These are phyloP conservation scores for Entomobrya proxima DNA, from an alignment of 2,888 invertebrate species.

Conservation along the genomic window DNA sequence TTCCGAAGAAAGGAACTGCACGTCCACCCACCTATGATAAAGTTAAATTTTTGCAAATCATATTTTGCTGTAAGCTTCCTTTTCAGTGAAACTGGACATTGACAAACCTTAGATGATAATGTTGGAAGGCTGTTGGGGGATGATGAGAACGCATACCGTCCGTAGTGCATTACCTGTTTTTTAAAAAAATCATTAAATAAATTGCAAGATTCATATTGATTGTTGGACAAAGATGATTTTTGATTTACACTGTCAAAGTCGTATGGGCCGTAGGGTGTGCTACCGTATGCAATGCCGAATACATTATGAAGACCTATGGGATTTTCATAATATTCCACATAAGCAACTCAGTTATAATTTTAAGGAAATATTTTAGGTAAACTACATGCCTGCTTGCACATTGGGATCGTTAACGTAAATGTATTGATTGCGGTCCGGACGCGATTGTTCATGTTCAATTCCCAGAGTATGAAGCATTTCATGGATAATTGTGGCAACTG, in stretches of 20 bases:
- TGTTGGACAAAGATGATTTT: too few species aligned
- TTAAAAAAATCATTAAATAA: too few species aligned
- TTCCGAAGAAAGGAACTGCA: constrained; percentile 17
- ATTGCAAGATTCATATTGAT: too few species aligned
- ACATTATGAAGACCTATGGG: constrained; percentile 54
- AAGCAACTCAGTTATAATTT: too few species aligned
- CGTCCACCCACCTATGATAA: constrained; percentile 12
- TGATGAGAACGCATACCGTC: constrained; percentile 47
- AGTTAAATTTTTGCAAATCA: neutral
- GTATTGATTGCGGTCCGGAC: constrained; percentile 47
- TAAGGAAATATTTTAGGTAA: neutral
- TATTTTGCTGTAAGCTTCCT: neutral
- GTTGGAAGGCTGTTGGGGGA: constrained; percentile 46
- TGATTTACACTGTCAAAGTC: constrained; percentile 47
- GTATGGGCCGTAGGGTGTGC: constrained; percentile 36
- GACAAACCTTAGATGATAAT: constrained; percentile 32
- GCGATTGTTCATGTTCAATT: constrained; percentile 49
- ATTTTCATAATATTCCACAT: neutral
- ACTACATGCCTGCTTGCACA: constrained; percentile 37
- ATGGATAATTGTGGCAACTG: constrained; percentile 33
- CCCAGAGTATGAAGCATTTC: constrained; percentile 56
- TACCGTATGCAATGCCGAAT: constrained; percentile 48
- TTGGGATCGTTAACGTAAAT: constrained; percentile 40
- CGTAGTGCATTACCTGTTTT: constrained; percentile 60
- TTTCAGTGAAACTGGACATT: neutral